Base-by-base conservation (phyloP, 2,888 invertebrate genomes). In the Heliconius sara region DNA sequence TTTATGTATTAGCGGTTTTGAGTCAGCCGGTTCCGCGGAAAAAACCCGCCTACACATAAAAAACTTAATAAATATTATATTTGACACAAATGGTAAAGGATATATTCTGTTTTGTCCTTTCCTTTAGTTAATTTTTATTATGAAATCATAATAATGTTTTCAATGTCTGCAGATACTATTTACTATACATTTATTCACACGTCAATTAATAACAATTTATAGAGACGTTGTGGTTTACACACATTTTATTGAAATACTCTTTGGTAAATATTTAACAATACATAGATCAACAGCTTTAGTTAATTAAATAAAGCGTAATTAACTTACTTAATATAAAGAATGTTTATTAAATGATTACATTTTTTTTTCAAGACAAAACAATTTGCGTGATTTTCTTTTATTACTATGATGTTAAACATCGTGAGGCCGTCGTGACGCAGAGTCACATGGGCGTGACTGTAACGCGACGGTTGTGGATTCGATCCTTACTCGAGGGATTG, bases 1-100 rank as follows among this genome's bases (percentile, higher is more conserved):
- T 70, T 70, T 70, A 70, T 25, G n/a, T 43, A 68, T 68, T 39
- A 68, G 13, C 16, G 70, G 25, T 70, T 47, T 70, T 25, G 25
- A 47, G 43, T 70, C 70, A 25, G 2, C 70, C 43, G n/a, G 16
- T 70, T 25, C 68, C 7, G 43, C 25, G 70, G 70, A 43, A 47
- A 43, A 68, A 70, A 19, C 43, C 70, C 43, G 3, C 47, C 16
- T 47, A 22, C 67, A 67, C 22, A 68, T 68, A 39, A 68, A n/a
- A 6, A 34, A 67, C 12, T 67, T 39, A 34, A n/a, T n/a, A 67
- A 34, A 68, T 43, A 47, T 70, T 16, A 47, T 25, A 70, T 70
- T 43, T 43, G 16, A 25, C 16, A 43, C 13, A 25, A 70, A 70
- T 52, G 19, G 39, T 12, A 25, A 13, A 13, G 7, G 25, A 5